These are phyloP conservation scores for Drosophila nannoptera DNA, from an alignment of 1,140 invertebrate genomes.

Conservation along the genomic window DNA sequence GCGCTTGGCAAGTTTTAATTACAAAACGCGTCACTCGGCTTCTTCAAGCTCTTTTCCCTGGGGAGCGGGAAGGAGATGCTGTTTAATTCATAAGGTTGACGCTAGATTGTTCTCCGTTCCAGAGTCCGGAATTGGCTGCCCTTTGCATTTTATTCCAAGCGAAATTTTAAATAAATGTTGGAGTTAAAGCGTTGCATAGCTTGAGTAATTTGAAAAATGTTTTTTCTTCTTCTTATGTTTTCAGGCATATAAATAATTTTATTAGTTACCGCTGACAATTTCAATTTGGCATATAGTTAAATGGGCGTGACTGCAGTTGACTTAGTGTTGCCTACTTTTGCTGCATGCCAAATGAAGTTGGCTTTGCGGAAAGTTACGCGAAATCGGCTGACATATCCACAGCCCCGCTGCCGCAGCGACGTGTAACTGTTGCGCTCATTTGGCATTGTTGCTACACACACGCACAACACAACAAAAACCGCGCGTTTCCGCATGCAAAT, in stretches of 20 bases:
- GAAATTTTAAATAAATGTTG: slow-evolving; percentile 75
- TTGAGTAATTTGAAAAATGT: slow-evolving; percentile 15
- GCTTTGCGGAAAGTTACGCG: slow-evolving; percentile 33
- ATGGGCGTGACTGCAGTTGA: slow-evolving; percentile 39
- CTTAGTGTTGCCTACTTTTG: slow-evolving; percentile 65
- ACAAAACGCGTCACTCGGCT: slow-evolving; percentile 49
- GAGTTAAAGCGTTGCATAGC: slow-evolving; percentile 64
- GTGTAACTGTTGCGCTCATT: slow-evolving; percentile 65
- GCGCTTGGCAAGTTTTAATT: slow-evolving; percentile 67
- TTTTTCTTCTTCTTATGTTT: slow-evolving; percentile 25
- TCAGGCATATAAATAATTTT: neutral
- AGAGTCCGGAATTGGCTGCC: slow-evolving; percentile 29
- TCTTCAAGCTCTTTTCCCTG: slow-evolving; percentile 8
- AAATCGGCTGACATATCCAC: slow-evolving; percentile 32
- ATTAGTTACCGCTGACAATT: slow-evolving; percentile 43
- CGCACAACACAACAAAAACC: neutral
- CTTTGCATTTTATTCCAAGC: slow-evolving; percentile 69
- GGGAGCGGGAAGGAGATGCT: slow-evolving; percentile 16
- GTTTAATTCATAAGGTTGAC: slow-evolving; percentile 65
- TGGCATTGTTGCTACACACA: slow-evolving; percentile 39
- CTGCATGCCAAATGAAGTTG: slow-evolving; percentile 67
- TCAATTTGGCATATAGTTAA: slow-evolving; percentile 40
- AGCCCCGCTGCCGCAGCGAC: slow-evolving; percentile 26
- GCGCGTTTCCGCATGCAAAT: slow-evolving; percentile 63
- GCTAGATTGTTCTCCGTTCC: slow-evolving; percentile 47